A percentile compares a stretch with the other conserved stretches of the same genome.
phyloP scores from a whole-genome alignment of 1,140 invertebrate genomes.

The Monochamus saltuarius region DNA sequence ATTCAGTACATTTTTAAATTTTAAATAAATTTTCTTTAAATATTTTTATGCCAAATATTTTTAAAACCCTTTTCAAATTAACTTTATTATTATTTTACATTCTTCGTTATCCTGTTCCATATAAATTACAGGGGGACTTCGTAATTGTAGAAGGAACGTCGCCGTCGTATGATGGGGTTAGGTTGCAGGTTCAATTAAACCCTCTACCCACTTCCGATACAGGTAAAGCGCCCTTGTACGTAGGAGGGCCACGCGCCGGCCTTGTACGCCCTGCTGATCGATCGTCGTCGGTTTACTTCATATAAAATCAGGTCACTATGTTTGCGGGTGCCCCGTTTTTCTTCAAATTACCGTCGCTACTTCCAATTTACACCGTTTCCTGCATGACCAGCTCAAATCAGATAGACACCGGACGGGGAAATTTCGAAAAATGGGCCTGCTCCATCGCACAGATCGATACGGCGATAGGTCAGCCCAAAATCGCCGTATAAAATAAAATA shows the following conservation, averaged over 20 bases:
- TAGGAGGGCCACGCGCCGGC: constrained; percentile 21
- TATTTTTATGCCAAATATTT: too few relatives aligned
- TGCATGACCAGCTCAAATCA: not conserved
- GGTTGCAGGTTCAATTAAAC: constrained; percentile 5
- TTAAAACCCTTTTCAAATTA: too few relatives aligned
- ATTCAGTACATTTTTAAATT: too few relatives aligned
- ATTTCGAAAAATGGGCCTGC: not conserved
- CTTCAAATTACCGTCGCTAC: not conserved
- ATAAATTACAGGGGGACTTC: too few relatives aligned
- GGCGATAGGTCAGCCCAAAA: not conserved
- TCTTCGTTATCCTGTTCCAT: too few relatives aligned
- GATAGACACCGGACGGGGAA: not conserved
- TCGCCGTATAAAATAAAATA: too few relatives aligned
- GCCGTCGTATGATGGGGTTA: not conserved
- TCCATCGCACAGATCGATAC: not conserved
- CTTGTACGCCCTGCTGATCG: constrained; percentile 19
- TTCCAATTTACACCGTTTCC: constrained; percentile 4
- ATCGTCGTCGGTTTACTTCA: constrained; percentile 11
- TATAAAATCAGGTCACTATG: constrained; percentile 19
- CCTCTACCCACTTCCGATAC: constrained; percentile 8
- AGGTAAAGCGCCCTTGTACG: constrained; percentile 14
- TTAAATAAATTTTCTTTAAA: too few relatives aligned
- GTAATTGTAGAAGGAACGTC: not conserved
- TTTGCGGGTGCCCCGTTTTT: constrained; percentile 18
- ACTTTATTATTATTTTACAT: too few relatives aligned